phyloP scores from a whole-genome alignment of 1,140 invertebrate species.

The Halesus radiatus region DNA sequence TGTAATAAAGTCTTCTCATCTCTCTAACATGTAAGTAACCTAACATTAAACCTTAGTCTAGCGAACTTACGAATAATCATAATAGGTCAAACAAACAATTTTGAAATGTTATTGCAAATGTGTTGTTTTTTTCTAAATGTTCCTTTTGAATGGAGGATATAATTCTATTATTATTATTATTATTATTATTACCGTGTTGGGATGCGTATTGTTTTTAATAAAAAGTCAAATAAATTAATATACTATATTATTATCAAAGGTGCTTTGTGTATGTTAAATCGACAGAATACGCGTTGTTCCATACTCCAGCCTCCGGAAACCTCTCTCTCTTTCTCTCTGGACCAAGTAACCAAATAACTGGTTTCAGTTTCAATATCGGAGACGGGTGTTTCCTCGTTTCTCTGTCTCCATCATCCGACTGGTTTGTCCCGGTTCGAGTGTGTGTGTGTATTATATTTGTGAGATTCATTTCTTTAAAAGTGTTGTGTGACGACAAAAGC shows the following conservation, averaged over 20 bases:
- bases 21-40: constrained; percentile 33
- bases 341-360: background rate
- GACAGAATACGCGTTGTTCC: constrained; percentile 2
- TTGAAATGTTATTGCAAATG: constrained; percentile 35
- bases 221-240: constrained; percentile 10
- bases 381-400: too few relatives aligned
- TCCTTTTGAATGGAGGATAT: background rate
- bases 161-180: constrained; percentile 13
- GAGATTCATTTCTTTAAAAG: too few relatives aligned
- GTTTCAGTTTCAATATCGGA: too few relatives aligned
- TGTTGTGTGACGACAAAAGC: too few relatives aligned
- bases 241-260: background rate
- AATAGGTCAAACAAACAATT: constrained; percentile 34
- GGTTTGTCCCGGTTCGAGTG: too few relatives aligned
- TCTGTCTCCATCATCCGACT: too few relatives aligned
- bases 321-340: too few relatives aligned
- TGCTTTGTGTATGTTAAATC: constrained; percentile 17
- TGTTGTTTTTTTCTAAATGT: background rate
- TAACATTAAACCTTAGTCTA: background rate
- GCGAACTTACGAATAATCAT: constrained; percentile 3
- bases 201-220: background rate
- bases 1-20: constrained; percentile 37
- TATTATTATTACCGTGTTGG: background rate
- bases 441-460: too few relatives aligned
- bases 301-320: background rate